Evolutionary conservation across 1,140 invertebrate species (phyloP).

Genomic region (Diabrotica virgifera): DNA sequence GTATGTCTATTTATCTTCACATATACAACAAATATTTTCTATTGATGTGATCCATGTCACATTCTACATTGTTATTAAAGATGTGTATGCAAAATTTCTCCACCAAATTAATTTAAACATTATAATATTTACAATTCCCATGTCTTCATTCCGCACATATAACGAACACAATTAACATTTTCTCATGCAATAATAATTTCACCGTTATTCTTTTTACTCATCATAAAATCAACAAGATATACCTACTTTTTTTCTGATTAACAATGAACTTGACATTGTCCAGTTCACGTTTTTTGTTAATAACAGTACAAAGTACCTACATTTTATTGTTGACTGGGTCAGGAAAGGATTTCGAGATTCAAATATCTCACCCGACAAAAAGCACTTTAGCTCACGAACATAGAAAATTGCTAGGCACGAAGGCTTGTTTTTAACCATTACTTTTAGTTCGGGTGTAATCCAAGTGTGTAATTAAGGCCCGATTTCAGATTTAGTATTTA

Average conservation of each 20-base stretch:
- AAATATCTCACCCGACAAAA: constrained; percentile 1
- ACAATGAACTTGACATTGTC: neutral
- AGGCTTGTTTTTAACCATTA: neutral
- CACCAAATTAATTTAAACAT: too few species aligned
- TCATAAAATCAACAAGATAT: neutral
- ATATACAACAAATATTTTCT: too few species aligned
- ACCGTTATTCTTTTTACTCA: neutral
- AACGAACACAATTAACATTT: neutral
- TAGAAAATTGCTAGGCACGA: neutral
- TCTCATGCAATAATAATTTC: neutral
- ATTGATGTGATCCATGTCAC: too few species aligned
- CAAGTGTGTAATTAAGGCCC: neutral
- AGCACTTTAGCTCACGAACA: neutral
- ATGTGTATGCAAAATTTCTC: too few species aligned
- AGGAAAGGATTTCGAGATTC: neutral
- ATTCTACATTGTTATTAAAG: too few species aligned
- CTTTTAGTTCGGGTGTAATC: neutral
- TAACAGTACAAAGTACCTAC: neutral
- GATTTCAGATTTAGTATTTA: neutral
- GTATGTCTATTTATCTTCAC: too few species aligned
- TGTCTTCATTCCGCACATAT: too few species aligned
- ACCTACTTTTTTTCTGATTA: neutral
- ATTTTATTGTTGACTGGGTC: neutral
- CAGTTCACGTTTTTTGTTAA: neutral
- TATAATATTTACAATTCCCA: too few species aligned